Evolutionary conservation across 2,888 invertebrate genomes (phyloP).

Genomic region (Enchytraeus crypticus): DNA sequence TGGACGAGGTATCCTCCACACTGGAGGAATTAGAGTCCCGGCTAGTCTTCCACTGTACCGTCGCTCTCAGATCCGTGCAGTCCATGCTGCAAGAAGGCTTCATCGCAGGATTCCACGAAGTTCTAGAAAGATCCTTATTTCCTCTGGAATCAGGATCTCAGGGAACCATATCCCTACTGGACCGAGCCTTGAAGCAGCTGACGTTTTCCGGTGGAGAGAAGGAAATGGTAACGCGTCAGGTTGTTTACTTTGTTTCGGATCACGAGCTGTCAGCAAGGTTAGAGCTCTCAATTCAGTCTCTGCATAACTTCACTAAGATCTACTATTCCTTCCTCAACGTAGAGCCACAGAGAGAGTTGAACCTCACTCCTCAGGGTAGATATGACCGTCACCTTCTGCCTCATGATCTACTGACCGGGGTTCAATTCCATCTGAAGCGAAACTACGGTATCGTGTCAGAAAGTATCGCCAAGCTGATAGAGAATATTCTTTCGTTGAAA

Average conservation of each 20-base stretch:
- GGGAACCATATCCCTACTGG: conserved; percentile 8
- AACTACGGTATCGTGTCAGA: conserved; percentile 15
- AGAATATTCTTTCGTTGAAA: conserved; percentile 10
- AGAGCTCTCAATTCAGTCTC: conserved; percentile 15
- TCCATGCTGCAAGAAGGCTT: conserved; percentile 6
- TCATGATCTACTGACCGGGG: background rate
- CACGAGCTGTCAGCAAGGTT: conserved; percentile 12
- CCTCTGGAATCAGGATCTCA: conserved; percentile 3
- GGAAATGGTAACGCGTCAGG: conserved; percentile 5
- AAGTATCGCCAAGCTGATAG: conserved; percentile 12
- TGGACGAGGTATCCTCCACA: too few relatives aligned
- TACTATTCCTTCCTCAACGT: conserved; percentile 17
- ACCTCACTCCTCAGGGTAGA: conserved; percentile 18
- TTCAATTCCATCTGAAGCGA: background rate
- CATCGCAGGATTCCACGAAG: conserved; percentile 4
- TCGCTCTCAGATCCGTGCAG: conserved; percentile 11
- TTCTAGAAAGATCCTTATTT: conserved; percentile 5
- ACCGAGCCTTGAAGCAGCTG: conserved; percentile 13
- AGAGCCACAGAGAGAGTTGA: background rate
- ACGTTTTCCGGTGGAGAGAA: too few relatives aligned
- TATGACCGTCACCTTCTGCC: conserved; percentile 19
- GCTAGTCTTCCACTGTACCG: conserved; percentile 10
- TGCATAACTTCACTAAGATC: conserved; percentile 19
- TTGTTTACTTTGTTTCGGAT: conserved; percentile 15
- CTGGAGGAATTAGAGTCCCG: conserved; percentile 1